phyloP scores from a whole-genome alignment of 2,113 vertebrate genomes.

The Silurus glanis region DNA sequence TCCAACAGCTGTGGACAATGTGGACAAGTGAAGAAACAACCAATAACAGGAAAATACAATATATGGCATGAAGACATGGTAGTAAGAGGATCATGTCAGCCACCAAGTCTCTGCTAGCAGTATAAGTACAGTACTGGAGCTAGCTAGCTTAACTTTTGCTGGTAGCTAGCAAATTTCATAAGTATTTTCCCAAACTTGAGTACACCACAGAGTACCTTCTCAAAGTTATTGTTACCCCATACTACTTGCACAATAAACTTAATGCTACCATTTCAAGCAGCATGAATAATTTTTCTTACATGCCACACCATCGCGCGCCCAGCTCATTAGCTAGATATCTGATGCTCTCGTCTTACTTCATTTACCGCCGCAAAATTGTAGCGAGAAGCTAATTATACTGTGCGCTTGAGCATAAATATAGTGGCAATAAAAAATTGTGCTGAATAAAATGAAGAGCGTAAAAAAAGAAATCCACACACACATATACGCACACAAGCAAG shows the following conservation, averaged over 20 bases:
- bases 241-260: not conserved
- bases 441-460: constrained; percentile 12
- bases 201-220: not conserved
- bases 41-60: too few species aligned
- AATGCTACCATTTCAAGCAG: not conserved
- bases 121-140: too few species aligned
- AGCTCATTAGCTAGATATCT: constrained; percentile 3
- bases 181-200: not conserved
- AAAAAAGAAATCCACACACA: not conserved
- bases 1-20: too few species aligned
- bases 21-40: too few species aligned
- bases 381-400: constrained; percentile 8
- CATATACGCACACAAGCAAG: not conserved
- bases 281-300: not conserved
- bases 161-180: not conserved
- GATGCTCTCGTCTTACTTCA: not conserved
- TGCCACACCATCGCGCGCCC: not conserved
- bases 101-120: too few species aligned
- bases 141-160: not conserved
- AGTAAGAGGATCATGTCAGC: too few species aligned
- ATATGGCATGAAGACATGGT: too few species aligned
- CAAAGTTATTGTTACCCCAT: not conserved
- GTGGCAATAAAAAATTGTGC: constrained; percentile 14
- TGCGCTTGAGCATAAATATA: constrained; percentile 6
- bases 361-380: constrained; percentile 13